A percentile compares a stretch with the other conserved stretches of the same genome.
Conservation (phyloP, 1,140 invertebrate genomes). For the Rhysida immarginata region DNA sequence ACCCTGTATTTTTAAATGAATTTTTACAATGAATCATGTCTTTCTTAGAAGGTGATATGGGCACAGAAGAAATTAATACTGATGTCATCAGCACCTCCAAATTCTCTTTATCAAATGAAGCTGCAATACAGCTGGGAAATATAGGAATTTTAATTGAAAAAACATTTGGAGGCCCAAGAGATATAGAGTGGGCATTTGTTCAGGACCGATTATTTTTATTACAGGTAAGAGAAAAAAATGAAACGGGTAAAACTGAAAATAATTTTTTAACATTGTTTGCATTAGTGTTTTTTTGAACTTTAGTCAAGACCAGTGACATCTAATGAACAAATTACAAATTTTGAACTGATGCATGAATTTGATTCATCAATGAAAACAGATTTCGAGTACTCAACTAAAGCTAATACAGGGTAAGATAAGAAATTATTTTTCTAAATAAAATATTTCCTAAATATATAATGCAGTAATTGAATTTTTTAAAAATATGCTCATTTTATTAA, state of each 20-base stretch:
- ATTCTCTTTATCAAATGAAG: constrained; percentile 34
- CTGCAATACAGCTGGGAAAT: constrained; percentile 28
- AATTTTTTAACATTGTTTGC: background rate
- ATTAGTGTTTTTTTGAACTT: constrained; percentile 21
- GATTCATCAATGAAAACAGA: constrained; percentile 38
- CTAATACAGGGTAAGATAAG: constrained; percentile 33
- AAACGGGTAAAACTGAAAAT: background rate
- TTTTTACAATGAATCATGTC: too few relatives aligned
- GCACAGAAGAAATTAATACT: too few relatives aligned
- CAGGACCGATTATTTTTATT: constrained; percentile 22
- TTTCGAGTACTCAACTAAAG: constrained; percentile 31
- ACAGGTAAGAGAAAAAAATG: constrained; percentile 20
- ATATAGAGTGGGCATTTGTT: constrained; percentile 48
- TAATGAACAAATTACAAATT: constrained; percentile 48
- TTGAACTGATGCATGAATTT: constrained; percentile 53
- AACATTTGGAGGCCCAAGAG: constrained; percentile 45
- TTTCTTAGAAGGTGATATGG: too few relatives aligned
- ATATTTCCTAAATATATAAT: too few relatives aligned
- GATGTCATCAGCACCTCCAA: too few relatives aligned
- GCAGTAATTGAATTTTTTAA: too few relatives aligned
- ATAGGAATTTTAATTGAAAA: constrained; percentile 43
- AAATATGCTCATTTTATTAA: constrained; percentile 12
- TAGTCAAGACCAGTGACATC: constrained; percentile 58
- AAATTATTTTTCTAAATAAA: too few relatives aligned
- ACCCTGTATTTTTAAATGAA: too few relatives aligned